Evolutionary conservation across 2,113 vertebrate species (phyloP), one percentile per base, ranked within the genome.

Genomic region (Suncus etruscus): DNA sequence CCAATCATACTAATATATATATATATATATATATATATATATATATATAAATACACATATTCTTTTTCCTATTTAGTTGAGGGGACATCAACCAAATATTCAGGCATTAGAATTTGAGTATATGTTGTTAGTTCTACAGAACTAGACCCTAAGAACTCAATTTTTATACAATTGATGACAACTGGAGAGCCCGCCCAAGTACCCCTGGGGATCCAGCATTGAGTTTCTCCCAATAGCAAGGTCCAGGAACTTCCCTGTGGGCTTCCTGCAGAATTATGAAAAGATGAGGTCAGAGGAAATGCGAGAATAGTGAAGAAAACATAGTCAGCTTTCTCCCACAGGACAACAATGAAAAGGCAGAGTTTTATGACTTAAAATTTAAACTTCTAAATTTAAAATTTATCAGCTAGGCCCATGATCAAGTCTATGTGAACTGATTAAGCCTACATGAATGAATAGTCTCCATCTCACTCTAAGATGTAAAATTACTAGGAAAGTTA

Each of bases 41-140:
- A 82, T 82, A 68, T 18, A 66, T 27, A 29, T 66, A 27, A 22
- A 27, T 27, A 27, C 22, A 29, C 22, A 66, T 22, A n/a, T 70
- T 91, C 22, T 78, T 82, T 81, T 87, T 76, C 10, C 12, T 87
- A 32, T 63, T 84, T 81, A 81, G 39, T 87, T 27, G n/a, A 63
- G 83, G 54, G 29, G n/a, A 61, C 69, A 48, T 48, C 51, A 73
- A 66, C 6, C 51, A 80, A 76, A 63, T 74, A 93, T 69, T 31
- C 85, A 63, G 66, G 31, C 48, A 66, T 78, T 73, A 29, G 39
- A 78, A 84, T 74, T 88, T 87, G 74, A 16, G 70, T 47, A 84
- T 72, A 50, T 9, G 77, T 4, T 50, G 81, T 70, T 20, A 29
- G 27, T 32, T 76, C 29, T 18, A 65, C 8, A 82, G 70, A 90